These are phyloP conservation scores for Protaetia brevitarsis DNA, from an alignment of 1,140 invertebrate genomes.

Conservation along the genomic window DNA sequence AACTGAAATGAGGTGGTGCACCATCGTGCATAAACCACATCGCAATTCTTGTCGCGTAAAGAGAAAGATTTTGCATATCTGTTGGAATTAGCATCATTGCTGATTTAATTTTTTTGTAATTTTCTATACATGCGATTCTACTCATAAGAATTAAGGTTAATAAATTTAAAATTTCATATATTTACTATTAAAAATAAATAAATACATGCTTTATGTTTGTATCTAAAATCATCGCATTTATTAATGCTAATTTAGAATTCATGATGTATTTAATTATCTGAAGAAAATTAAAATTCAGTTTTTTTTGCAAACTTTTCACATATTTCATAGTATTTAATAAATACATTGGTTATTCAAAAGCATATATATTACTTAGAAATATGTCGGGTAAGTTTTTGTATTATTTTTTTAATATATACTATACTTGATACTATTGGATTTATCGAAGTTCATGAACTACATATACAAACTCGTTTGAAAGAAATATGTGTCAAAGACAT, in stretches of 20 bases:
- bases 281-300: neutral
- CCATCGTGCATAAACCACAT: no score
- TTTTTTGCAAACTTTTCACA: neutral
- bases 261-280: neutral
- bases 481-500: neutral
- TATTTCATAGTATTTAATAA: no score
- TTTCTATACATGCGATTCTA: neutral
- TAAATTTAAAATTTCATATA: no score
- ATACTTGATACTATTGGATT: neutral
- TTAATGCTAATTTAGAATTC: no score
- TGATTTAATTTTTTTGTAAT: neutral
- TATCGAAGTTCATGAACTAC: neutral
- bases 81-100: neutral
- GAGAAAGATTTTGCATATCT: neutral
- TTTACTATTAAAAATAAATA: no score
- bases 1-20: no score
- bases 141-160: neutral
- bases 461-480: neutral
- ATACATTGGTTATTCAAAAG: no score
- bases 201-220: no score
- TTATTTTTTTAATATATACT: neutral
- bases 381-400: neutral
- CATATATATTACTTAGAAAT: no score
- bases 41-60: no score
- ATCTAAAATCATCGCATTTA: no score